Percentiles rank a stretch among this genome's conserved stretches.
These are phyloP conservation scores for Montipora foliosa DNA, from an alignment of 64 coral and sea anemone genomes.

Conservation along the genomic window DNA sequence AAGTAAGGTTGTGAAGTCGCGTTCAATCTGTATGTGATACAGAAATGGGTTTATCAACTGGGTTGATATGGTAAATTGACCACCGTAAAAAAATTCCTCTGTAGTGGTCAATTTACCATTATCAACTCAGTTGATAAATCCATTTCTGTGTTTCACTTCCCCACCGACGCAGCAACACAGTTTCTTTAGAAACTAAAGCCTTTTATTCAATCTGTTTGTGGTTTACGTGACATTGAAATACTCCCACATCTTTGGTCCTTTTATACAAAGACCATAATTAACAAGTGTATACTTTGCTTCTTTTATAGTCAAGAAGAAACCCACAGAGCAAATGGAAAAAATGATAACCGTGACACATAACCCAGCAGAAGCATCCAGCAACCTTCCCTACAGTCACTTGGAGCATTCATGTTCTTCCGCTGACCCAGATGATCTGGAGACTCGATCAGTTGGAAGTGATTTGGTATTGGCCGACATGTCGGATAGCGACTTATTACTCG, in stretches of 20 bases:
- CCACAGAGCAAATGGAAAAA: constrained; percentile 20
- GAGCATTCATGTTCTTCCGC: not conserved
- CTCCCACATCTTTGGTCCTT: not conserved
- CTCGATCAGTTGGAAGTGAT: constrained; percentile 5
- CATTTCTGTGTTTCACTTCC: too few relatives aligned
- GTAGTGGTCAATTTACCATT: too few relatives aligned
- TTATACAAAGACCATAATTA: not conserved
- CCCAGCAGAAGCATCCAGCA: not conserved
- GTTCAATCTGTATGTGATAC: too few relatives aligned
- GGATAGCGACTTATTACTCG: constrained; percentile 44
- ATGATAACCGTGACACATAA: not conserved
- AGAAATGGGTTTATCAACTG: too few relatives aligned
- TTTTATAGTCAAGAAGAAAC: constrained; percentile 1
- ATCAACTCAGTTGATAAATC: too few relatives aligned
- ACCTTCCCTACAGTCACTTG: not conserved
- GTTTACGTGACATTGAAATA: not conserved
- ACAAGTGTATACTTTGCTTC: not conserved
- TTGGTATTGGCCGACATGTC: constrained; percentile 45
- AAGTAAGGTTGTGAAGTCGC: too few relatives aligned
- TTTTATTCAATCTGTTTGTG: too few relatives aligned
- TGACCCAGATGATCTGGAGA: constrained; percentile 1
- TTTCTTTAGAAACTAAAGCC: too few relatives aligned
- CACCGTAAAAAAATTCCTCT: too few relatives aligned
- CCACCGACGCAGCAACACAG: too few relatives aligned
- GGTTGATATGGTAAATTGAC: too few relatives aligned